Evolutionary conservation across 2,888 invertebrate species (phyloP).

Genomic region (Melanargia galathea): DNA sequence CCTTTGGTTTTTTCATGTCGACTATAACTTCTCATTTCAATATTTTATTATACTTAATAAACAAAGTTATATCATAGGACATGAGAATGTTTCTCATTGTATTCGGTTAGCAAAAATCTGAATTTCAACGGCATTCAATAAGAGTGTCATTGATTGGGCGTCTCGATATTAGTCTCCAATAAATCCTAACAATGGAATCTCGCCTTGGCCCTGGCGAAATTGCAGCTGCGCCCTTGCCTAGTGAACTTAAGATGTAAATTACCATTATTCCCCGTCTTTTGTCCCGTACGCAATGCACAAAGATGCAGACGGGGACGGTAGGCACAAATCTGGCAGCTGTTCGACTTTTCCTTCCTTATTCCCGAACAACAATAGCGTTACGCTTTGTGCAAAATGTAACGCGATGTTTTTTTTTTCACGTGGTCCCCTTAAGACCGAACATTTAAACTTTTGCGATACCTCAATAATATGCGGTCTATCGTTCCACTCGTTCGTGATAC

Average conservation of each 20-base stretch:
- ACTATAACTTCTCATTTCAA: no score
- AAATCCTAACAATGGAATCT: slow-evolving; percentile 50
- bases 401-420: slow-evolving; percentile 54
- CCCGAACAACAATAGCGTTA: slow-evolving; percentile 65
- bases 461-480: neutral
- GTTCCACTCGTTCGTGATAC: neutral
- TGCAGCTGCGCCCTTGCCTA: slow-evolving; percentile 77
- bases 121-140: neutral
- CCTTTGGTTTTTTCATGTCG: no score
- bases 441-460: slow-evolving; percentile 21
- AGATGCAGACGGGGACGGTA: slow-evolving; percentile 78
- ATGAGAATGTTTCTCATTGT: neutral
- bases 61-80: neutral
- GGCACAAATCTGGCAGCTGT: slow-evolving; percentile 81
- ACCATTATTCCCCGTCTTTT: slow-evolving; percentile 74
- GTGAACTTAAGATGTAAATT: slow-evolving; percentile 81
- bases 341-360: slow-evolving; percentile 72
- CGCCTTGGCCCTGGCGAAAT: slow-evolving; percentile 56
- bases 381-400: slow-evolving; percentile 79
- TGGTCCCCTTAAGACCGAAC: slow-evolving; percentile 46
- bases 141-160: slow-evolving; percentile 26
- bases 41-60: no score
- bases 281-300: slow-evolving; percentile 64
- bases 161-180: slow-evolving; percentile 22
- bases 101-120: neutral